Base-by-base conservation (phyloP, 1,140 invertebrate species). In the Archivesica marissinica region DNA sequence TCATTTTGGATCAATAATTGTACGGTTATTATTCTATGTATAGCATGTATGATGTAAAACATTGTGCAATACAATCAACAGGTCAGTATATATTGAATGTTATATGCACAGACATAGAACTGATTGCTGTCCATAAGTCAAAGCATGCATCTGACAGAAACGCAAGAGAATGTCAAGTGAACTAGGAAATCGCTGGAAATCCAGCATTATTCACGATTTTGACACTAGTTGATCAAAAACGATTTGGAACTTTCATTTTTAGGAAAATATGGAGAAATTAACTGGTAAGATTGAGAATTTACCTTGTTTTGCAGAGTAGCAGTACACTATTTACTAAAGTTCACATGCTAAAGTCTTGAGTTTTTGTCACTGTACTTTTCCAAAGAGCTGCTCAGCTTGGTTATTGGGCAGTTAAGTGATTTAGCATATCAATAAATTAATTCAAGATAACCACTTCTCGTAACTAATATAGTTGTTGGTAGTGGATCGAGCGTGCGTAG, bases 1-100 rank as follows among this genome's bases (percentile, higher is more conserved):
- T 72, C 68, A 72, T 30, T 47, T 33, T 72, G 39, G 68, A 72
- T 72, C 68, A 44, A 72, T 72, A 72, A 33, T 72, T 47, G 15
- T 44, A 30, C 66, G 41, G 41, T 72, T 72, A 47, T 72, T 44
- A 33, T 47, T 47, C 39, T 72, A 72, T 47, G 41, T 47, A 47
- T 72, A 41, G 39, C 38, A 28, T 13, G 25, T 38, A 44, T 72
- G 23, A 72, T 72, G 68, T 72, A 44, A 72, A 47, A n/a, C 41
- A 44, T 72, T 30, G 41, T 72, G 28, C 39, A 47, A 50, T 50
- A 72, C 4, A 47, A 44, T 50, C 41, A 72, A 72, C 39, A 72
- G 68, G 68, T 72, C 68, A 72, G 68, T 72, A 72, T 72, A 25
- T 52, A 20, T 47, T 33, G 23, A 47, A 72, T 30, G 41, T 15